Conservation (phyloP, 2,888 invertebrate species). For the Hypena proboscidalis region DNA sequence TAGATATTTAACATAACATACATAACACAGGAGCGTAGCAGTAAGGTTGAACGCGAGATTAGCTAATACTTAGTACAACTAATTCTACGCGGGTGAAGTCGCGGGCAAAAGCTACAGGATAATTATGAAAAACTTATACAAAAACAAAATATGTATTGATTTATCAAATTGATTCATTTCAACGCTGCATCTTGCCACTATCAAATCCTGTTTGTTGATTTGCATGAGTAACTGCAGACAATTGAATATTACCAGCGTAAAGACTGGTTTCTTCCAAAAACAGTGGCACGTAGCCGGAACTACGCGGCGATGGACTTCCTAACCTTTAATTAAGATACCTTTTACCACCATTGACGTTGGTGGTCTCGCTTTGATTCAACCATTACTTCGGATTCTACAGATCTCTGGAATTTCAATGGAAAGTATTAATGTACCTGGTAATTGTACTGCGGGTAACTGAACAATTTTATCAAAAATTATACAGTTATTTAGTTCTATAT, state of each 20-base stretch:
- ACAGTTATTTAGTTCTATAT: too few relatives aligned
- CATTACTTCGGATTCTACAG: conserved; percentile 26
- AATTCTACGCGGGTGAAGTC: too few relatives aligned
- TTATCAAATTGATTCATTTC: background rate
- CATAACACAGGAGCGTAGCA: too few relatives aligned
- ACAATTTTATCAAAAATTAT: too few relatives aligned
- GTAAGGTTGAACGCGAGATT: too few relatives aligned
- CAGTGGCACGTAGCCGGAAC: conserved; percentile 63
- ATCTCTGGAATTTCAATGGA: conserved; percentile 30
- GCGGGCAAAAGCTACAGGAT: too few relatives aligned
- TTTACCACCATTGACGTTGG: conserved; percentile 53
- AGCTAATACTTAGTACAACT: too few relatives aligned
- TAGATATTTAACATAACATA: too few relatives aligned
- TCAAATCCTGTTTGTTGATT: conserved; percentile 6
- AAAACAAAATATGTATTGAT: too few relatives aligned
- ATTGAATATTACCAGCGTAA: conserved; percentile 35
- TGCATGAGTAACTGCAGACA: conserved; percentile 28
- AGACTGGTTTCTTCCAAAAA: conserved; percentile 39
- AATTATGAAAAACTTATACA: too few relatives aligned
- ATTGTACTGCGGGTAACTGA: background rate
- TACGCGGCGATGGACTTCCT: conserved; percentile 58
- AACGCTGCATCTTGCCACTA: background rate
- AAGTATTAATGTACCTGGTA: conserved; percentile 1
- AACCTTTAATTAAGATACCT: conserved; percentile 64
- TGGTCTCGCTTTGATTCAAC: conserved; percentile 50